Evolutionary conservation across 2,888 invertebrate genomes (phyloP).

Genomic region (Heterodera filipjevi): DNA sequence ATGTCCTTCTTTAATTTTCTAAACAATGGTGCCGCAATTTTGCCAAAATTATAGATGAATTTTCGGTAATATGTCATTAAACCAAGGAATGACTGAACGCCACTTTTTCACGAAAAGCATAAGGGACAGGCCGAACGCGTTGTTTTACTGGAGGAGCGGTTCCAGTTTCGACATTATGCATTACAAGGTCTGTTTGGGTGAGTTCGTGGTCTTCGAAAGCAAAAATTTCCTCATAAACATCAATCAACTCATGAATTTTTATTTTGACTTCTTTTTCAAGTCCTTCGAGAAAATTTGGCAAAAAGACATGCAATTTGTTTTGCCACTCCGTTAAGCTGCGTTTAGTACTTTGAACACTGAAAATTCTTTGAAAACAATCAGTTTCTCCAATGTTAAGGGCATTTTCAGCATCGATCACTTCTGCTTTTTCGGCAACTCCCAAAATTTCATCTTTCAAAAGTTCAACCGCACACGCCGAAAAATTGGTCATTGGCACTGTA

Average conservation of each 20-base stretch:
- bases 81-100: constrained; percentile 46
- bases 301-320: neutral
- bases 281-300: neutral
- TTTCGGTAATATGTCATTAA: constrained; percentile 44
- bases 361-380: neutral
- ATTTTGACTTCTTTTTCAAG: neutral
- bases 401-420: too few species aligned
- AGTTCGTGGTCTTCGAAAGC: constrained; percentile 31
- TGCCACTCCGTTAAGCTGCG: neutral
- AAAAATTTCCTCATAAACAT: constrained; percentile 17
- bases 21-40: constrained; percentile 41
- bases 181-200: constrained; percentile 24
- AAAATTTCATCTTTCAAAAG: too few species aligned
- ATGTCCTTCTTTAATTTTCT: constrained; percentile 36
- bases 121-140: constrained; percentile 23
- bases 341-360: neutral
- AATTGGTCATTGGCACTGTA: too few species aligned
- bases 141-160: constrained; percentile 8
- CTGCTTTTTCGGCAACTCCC: too few species aligned
- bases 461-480: too few species aligned
- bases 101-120: constrained; percentile 27
- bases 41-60: constrained; percentile 44
- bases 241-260: neutral
- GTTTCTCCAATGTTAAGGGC: too few species aligned
- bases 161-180: constrained; percentile 26